These are phyloP conservation scores for Drosophila setosimentum DNA, from an alignment of 2,888 invertebrate species.

Conservation along the genomic window DNA sequence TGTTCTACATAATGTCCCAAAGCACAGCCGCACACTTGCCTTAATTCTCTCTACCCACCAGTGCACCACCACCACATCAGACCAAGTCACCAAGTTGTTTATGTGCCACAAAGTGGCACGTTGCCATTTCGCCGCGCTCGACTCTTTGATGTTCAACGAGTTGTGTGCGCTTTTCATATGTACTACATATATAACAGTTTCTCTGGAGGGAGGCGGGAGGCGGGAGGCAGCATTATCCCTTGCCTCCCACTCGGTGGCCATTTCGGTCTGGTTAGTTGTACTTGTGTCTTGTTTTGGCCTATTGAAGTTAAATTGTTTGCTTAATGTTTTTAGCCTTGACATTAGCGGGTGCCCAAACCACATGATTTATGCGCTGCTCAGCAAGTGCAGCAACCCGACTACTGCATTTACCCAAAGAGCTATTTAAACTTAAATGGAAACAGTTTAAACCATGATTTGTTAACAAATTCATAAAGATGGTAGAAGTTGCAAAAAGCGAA, in stretches of 20 bases:
- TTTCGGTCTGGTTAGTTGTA: conserved; percentile 5
- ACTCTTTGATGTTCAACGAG: conserved; percentile 75
- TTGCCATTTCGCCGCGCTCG: conserved; percentile 53
- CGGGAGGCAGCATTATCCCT: neutral
- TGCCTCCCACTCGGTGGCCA: neutral
- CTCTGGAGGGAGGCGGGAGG: neutral
- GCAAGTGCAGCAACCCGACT: conserved; percentile 30
- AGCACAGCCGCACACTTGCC: conserved; percentile 7
- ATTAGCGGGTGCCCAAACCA: conserved; percentile 34
- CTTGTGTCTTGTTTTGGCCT: conserved; percentile 47
- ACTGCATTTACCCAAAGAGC: neutral
- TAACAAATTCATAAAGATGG: neutral
- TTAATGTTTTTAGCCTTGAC: conserved; percentile 42
- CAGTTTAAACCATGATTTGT: neutral
- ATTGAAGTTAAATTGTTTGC: conserved; percentile 71
- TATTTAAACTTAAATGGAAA: neutral
- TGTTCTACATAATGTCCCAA: conserved; percentile 19
- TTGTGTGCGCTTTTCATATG: conserved; percentile 56
- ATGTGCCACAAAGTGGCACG: conserved; percentile 52
- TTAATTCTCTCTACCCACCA: neutral
- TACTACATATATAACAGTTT: neutral
- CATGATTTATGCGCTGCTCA: neutral
- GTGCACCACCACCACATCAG: neutral
- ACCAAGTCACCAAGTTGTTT: conserved; percentile 67
- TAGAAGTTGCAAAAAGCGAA: neutral